These are phyloP conservation scores for Muntiacus muntjak DNA, from an alignment of 2,113 vertebrate genomes.

Conservation along the genomic window DNA sequence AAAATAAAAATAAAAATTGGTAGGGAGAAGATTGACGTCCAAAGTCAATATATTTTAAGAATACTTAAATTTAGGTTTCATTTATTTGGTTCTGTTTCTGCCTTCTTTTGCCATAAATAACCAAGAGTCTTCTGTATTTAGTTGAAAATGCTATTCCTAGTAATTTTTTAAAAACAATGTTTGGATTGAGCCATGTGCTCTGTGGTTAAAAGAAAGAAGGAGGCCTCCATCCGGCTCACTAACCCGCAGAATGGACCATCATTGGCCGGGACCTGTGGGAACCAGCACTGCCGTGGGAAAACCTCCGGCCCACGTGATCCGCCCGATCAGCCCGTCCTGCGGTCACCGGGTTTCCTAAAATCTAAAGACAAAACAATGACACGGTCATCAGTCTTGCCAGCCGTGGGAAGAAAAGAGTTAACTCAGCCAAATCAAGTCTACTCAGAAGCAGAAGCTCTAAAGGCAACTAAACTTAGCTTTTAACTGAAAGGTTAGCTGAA, in stretches of 20 bases:
- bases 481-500: conserved; percentile 91
- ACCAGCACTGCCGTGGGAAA: conserved; percentile 82
- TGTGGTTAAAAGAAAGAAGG: conserved; percentile 21
- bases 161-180: fast-evolving
- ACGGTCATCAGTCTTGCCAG: conserved; percentile 49
- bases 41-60: neutral
- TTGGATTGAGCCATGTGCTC: fast-evolving
- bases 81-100: neutral
- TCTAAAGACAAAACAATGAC: conserved; percentile 84
- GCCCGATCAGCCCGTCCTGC: conserved; percentile 85
- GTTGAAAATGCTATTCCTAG: neutral
- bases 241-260: conserved; percentile 91
- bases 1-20: neutral
- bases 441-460: conserved; percentile 80
- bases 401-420: neutral
- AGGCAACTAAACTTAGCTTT: conserved; percentile 88
- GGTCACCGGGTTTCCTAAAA: conserved; percentile 90
- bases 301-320: conserved; percentile 87
- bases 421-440: conserved; percentile 55
- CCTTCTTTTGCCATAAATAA: neutral
- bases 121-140: neutral
- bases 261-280: conserved; percentile 85
- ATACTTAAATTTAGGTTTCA: neutral
- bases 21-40: neutral
- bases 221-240: conserved; percentile 80